Base-by-base conservation (phyloP, 2,113 vertebrate genomes). In the Ophiodon elongatus region DNA sequence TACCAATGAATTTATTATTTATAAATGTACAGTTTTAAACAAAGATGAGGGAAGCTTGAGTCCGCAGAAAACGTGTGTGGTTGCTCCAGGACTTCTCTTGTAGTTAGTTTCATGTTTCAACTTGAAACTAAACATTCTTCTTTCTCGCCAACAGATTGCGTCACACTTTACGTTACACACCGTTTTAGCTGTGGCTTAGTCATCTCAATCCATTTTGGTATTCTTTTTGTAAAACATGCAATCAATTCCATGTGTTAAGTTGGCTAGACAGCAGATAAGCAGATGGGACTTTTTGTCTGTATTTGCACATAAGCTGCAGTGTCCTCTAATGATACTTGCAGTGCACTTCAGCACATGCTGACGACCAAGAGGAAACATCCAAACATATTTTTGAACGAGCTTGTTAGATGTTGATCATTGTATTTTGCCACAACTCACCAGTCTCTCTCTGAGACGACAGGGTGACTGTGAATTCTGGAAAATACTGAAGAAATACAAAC, bases 171-270 rank as follows among this genome's bases (percentile, higher is more conserved):
- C 41, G 41, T 41, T 41, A 8, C 39, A 41, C 39, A 41, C 27
- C 4, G 6, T 37, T 62, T 23, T 33, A 57, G 19, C 33, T 66
- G 27, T 65, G 27, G 6, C 6, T 31, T 21, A 21, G 13, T 68
- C 9, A 27, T 60, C 56, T 21, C 11, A 65, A 45, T 68, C 45
- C 17, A 6, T 57, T 62, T 41, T 39, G 9, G 4, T 29, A 17
- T 41, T 73, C 14, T 47, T 73, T 76, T 52, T 68, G 27, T 29
- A 59, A 70, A 70, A 69, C 23, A 66, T 79, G 15, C 10, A 64
- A 25, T 50, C 35, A 73, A 14, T 59, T 6, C n/a, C 4, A 47
- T 29, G 7, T 27, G 33, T 39, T 50, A 15, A 33, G 35, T 78
- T 41, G 13, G 4, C 14, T 23, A 19, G 17, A 56, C 74, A 65